Evolutionary conservation across 2,797 vertebrate genomes (phyloP).

Genomic region (Chromobotia macracanthus): DNA sequence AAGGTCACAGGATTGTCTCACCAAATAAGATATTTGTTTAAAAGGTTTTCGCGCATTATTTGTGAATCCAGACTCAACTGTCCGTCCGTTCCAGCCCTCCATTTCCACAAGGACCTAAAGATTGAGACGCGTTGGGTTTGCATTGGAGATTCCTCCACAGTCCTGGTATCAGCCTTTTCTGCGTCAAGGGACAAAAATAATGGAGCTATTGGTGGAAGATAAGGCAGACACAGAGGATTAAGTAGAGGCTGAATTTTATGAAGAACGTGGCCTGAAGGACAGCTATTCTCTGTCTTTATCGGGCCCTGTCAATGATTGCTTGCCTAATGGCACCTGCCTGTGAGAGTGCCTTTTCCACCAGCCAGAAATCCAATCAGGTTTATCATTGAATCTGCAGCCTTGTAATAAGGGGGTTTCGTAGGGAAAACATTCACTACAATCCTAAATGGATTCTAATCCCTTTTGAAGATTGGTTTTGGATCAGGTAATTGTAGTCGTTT

Average conservation of each 20-base stretch:
- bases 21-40: conserved; percentile 1
- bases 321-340: conserved; percentile 53
- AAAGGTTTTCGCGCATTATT: neutral
- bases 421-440: conserved; percentile 37
- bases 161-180: conserved; percentile 29
- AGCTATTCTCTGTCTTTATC: conserved; percentile 58
- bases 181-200: conserved; percentile 46
- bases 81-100: neutral
- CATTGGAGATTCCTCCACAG: conserved; percentile 11
- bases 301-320: conserved; percentile 51
- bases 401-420: conserved; percentile 50
- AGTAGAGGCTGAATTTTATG: conserved; percentile 54
- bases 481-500: conserved; percentile 37
- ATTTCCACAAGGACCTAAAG: conserved; percentile 1
- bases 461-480: conserved; percentile 32
- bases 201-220: conserved; percentile 52
- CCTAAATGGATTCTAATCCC: conserved; percentile 48
- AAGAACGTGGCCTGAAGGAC: conserved; percentile 52
- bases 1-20: conserved; percentile 1
- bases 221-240: conserved; percentile 51
- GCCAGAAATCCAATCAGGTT: conserved; percentile 57
- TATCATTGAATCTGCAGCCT: conserved; percentile 54
- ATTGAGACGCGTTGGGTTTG: conserved; percentile 18
- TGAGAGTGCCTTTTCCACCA: conserved; percentile 27
- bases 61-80: conserved; percentile 10